Evolutionary conservation across 1,140 invertebrate species (phyloP), one percentile per base, ranked within the genome.

Genomic region (Tetraneura akinire): DNA sequence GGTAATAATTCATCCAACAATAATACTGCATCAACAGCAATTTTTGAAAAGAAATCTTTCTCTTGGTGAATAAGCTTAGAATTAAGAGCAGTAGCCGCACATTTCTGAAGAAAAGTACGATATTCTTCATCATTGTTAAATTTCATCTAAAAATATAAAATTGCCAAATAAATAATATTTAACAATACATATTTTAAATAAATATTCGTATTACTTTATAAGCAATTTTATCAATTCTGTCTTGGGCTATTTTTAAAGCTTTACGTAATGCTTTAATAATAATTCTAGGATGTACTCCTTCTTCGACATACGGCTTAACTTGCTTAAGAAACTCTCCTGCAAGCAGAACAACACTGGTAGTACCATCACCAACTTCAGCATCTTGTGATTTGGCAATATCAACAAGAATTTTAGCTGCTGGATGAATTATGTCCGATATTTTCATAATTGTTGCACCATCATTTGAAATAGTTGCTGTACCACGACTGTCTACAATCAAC

Each of bases 301-400:
- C 98, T 86, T 99, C 98, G 42, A 99, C 90, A 85, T 95, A 98
- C 1, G 93, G 91, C 86, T 99, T 99, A 51, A 96, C 89, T 85
- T 98, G 92, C 86, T 98, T 98, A 68, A 99, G 87, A 83, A 99
- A 93, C 87, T 99, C 97, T 11, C 95, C 96, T 68, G 98, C 95
- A 66, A 99, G 86, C 55, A 99, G 86, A 3, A 98, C 97, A 29
- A 99, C 97, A 82, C 93, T 96, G 0, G 97, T 99, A 26, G 97
- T 99, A 32, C 97, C 97, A 90, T 99, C 97, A 23, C 97, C 97
- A 82, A 99, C 95, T 91, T 99, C 97, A 78, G 95, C 96, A 91
- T 99, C 98, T 87, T 99, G 98, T 74, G 97, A 98, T 86, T 98
- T 98, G 18, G 98, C 98, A 86, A 99, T 99, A 84, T 99, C 98